Percentiles rank a stretch among this genome's conserved stretches.
These are phyloP conservation scores for Zapus hudsonius DNA, from an alignment of 2,113 vertebrate species.

Conservation along the genomic window DNA sequence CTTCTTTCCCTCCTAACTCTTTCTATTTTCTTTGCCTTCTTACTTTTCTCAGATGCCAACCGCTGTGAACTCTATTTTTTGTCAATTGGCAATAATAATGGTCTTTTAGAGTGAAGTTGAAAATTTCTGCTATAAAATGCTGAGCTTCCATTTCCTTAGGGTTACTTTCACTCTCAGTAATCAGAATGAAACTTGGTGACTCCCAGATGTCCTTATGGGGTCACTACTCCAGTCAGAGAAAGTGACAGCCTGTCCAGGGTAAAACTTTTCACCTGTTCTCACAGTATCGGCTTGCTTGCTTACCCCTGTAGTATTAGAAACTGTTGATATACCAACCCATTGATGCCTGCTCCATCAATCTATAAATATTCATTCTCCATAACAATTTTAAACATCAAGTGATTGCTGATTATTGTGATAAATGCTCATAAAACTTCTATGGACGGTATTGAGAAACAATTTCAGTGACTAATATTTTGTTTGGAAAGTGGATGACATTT, in stretches of 20 bases:
- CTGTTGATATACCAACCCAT: background rate
- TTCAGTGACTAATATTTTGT: background rate
- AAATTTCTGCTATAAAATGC: background rate
- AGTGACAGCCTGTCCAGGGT: background rate
- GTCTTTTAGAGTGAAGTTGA: slow-evolving; percentile 14
- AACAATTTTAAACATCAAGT: background rate
- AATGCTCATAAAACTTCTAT: background rate
- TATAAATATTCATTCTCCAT: background rate
- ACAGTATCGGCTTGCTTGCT: accelerated
- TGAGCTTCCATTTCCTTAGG: slow-evolving; percentile 16
- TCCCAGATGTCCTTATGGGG: background rate
- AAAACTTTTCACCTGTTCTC: background rate
- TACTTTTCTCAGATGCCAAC: background rate
- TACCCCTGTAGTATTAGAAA: background rate
- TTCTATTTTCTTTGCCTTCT: background rate
- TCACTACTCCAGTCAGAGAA: background rate
- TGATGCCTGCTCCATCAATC: background rate
- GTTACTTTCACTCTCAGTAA: background rate
- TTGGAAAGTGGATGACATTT: background rate
- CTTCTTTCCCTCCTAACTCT: slow-evolving; percentile 11
- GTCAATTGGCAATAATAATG: slow-evolving; percentile 35
- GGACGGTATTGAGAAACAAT: background rate
- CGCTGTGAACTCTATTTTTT: slow-evolving; percentile 43
- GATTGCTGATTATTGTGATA: no score
- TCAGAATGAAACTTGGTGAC: background rate